Conservation (phyloP, 2,888 invertebrate genomes). For the Acrobasis repandana region DNA sequence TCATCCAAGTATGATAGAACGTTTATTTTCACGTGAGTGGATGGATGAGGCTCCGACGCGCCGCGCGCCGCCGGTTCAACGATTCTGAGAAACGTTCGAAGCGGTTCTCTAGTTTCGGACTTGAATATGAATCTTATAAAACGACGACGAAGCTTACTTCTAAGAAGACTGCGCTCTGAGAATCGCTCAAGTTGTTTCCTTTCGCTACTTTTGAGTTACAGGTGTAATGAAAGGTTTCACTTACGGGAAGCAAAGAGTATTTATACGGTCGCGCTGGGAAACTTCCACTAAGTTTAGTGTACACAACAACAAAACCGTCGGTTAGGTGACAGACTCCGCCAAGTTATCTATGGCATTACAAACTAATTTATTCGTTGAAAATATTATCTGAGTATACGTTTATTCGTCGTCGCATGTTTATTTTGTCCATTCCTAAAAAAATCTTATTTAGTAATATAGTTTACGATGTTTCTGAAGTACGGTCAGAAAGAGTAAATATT, state of each 20-base stretch:
- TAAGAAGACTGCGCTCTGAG: conserved; percentile 37
- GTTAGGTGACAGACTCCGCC: neutral
- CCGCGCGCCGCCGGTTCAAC: conserved; percentile 77
- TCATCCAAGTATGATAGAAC: conserved; percentile 71
- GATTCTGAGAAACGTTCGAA: conserved; percentile 78
- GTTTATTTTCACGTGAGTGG: conserved; percentile 81
- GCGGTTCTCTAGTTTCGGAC: conserved; percentile 75
- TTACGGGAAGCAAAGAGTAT: neutral
- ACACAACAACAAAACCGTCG: neutral
- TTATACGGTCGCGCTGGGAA: conserved; percentile 8
- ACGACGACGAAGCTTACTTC: conserved; percentile 54
- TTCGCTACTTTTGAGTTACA: conserved; percentile 24
- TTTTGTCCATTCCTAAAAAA: neutral
- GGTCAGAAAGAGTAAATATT: neutral
- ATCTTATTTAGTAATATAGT: conserved; percentile 1
- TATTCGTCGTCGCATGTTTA: conserved; percentile 1
- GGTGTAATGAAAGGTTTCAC: conserved; percentile 23
- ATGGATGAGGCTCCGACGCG: conserved; percentile 80
- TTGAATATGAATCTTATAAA: conserved; percentile 74
- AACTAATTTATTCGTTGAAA: neutral
- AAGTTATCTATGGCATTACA: neutral
- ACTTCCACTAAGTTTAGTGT: conserved; percentile 10
- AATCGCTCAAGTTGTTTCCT: conserved; percentile 25
- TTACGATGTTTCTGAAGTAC: neutral
- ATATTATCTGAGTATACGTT: conserved; percentile 4